Evolutionary conservation across 2,888 invertebrate genomes (phyloP).

Genomic region (Folsomia candida): DNA sequence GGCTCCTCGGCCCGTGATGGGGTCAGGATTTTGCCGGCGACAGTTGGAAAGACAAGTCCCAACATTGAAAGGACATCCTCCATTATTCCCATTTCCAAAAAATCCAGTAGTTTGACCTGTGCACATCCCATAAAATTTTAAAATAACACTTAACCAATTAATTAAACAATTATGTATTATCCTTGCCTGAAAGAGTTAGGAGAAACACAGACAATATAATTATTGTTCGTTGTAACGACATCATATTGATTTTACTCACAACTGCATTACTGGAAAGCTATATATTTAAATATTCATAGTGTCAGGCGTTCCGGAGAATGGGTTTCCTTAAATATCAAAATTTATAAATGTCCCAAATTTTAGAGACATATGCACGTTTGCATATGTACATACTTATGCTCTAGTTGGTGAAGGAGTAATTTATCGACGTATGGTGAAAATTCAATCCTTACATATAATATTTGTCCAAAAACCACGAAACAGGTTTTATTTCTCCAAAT

Average conservation of each 20-base stretch:
- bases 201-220: background rate
- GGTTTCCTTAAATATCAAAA: too few species aligned
- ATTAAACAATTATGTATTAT: background rate
- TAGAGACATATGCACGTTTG: too few species aligned
- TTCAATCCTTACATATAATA: background rate
- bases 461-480: background rate
- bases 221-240: too few species aligned
- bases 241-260: too few species aligned
- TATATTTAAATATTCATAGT: too few species aligned
- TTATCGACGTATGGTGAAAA: background rate
- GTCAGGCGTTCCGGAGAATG: too few species aligned
- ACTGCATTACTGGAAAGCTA: too few species aligned
- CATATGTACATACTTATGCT: too few species aligned
- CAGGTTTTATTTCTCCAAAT: background rate
- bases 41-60: slow-evolving; percentile 20
- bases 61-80: slow-evolving; percentile 30
- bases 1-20: slow-evolving; percentile 11
- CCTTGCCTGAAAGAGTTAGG: background rate
- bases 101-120: background rate
- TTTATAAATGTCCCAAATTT: too few species aligned
- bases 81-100: slow-evolving; percentile 1
- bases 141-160: background rate
- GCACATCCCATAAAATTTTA: background rate
- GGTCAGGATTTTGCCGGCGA: slow-evolving; percentile 7
- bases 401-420: too few species aligned